A percentile compares a stretch with the other conserved stretches of the same genome.
phyloP scores from a whole-genome alignment of 1,140 invertebrate genomes.

The Aplysia californica region DNA sequence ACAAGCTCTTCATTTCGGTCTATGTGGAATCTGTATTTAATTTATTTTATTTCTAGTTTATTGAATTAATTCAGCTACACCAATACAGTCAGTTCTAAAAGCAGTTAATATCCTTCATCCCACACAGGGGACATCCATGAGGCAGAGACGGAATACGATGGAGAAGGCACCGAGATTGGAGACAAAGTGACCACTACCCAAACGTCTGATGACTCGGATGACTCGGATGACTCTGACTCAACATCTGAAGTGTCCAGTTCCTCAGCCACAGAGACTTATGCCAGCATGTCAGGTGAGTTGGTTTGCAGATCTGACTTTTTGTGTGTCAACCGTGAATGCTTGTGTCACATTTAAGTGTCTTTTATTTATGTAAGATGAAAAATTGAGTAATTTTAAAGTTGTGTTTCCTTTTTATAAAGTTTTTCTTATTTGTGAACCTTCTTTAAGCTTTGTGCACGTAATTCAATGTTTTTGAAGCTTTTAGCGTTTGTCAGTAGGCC shows the following conservation, averaged over 20 bases:
- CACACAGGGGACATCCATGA: conserved; percentile 38
- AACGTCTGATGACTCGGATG: conserved; percentile 25
- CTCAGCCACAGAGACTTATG: conserved; percentile 44
- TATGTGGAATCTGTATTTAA: not conserved
- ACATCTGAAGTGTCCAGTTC: conserved; percentile 34
- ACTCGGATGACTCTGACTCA: conserved; percentile 37
- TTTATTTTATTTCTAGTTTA: not conserved
- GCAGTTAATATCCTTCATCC: too few species aligned
- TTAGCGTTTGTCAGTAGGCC: too few species aligned
- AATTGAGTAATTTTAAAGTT: not conserved
- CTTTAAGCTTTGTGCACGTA: too few species aligned
- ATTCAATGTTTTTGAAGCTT: too few species aligned
- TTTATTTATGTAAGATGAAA: too few species aligned
- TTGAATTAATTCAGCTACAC: not conserved
- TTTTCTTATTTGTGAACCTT: not conserved
- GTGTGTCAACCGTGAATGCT: too few species aligned
- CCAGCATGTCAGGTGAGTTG: conserved; percentile 44
- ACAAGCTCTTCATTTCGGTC: too few species aligned
- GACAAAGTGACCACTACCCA: not conserved
- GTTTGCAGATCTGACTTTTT: too few species aligned
- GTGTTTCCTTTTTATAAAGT: not conserved
- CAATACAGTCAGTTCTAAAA: not conserved
- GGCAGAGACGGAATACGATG: conserved; percentile 38
- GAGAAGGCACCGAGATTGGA: conserved; percentile 6
- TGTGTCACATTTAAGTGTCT: not conserved